Conservation (phyloP, 2,113 vertebrate species). For the Petromus typicus region DNA sequence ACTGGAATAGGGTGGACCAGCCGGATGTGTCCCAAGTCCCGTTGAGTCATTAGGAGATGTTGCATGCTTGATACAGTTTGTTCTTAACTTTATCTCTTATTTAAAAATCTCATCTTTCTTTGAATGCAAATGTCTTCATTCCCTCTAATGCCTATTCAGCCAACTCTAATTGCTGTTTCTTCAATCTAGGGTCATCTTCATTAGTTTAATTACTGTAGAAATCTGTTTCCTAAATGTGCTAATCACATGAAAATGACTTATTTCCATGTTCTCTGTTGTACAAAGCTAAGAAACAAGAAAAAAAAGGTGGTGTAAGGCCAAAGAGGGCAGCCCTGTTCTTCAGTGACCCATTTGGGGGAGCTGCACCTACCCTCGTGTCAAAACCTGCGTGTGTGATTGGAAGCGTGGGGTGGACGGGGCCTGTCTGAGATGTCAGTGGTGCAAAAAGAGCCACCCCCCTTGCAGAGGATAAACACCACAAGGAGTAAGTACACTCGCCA, state of each 20-base stretch:
- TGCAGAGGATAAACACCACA: not conserved
- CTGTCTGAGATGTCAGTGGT: not conserved
- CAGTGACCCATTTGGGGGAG: not conserved
- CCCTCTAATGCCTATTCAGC: constrained; percentile 71
- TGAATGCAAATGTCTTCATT: constrained; percentile 76
- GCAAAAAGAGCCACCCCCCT: not conserved
- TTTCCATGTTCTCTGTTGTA: constrained; percentile 54
- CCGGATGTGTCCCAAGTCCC: not conserved
- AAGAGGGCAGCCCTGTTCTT: constrained; percentile 23
- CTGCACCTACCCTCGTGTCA: not conserved
- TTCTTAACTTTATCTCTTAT: constrained; percentile 76
- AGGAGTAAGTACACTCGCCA: not conserved
- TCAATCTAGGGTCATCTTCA: constrained; percentile 78
- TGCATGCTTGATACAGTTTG: constrained; percentile 44
- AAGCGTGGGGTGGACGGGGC: too few relatives aligned
- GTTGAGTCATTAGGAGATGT: constrained; percentile 28
- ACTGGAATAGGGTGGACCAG: not conserved
- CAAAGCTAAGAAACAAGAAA: constrained; percentile 42
- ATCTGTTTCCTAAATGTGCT: constrained; percentile 69
- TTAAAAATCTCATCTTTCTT: constrained; percentile 74
- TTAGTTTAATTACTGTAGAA: constrained; percentile 76
- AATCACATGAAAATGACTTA: constrained; percentile 74
- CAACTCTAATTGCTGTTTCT: constrained; percentile 77
- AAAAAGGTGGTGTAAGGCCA: constrained; percentile 26
- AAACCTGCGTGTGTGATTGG: not conserved